Conservation (phyloP, 1,140 invertebrate species). For the Drosophila mauritiana region DNA sequence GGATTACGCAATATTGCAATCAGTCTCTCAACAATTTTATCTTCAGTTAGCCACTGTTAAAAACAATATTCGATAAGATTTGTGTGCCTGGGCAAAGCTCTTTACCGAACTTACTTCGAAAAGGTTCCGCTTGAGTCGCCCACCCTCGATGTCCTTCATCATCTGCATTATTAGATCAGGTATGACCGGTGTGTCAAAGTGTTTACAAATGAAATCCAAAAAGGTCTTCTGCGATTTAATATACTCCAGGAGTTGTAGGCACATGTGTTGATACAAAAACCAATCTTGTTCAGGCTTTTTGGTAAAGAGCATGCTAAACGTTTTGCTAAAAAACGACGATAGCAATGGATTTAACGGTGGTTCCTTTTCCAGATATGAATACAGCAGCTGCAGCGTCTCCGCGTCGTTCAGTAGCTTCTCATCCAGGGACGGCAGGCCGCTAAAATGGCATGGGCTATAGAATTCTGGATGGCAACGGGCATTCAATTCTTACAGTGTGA, state of each 20-base stretch:
- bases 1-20: slow-evolving; percentile 91
- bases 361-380: slow-evolving; percentile 94
- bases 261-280: slow-evolving; percentile 95
- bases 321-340: slow-evolving; percentile 98
- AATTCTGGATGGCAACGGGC: background rate
- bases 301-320: slow-evolving; percentile 93
- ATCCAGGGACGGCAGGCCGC: slow-evolving; percentile 93
- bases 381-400: slow-evolving; percentile 92
- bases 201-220: slow-evolving; percentile 93
- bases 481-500: slow-evolving; percentile 87
- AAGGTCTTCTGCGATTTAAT: slow-evolving; percentile 94
- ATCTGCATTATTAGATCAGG: slow-evolving; percentile 96
- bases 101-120: slow-evolving; percentile 88
- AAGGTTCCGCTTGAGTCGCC: slow-evolving; percentile 91
- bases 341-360: slow-evolving; percentile 96
- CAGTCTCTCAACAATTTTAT: slow-evolving; percentile 93
- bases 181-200: slow-evolving; percentile 97
- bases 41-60: slow-evolving; percentile 95
- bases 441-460: slow-evolving; percentile 8
- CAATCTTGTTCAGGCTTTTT: slow-evolving; percentile 92
- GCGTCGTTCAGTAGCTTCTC: slow-evolving; percentile 93
- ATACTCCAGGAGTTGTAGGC: slow-evolving; percentile 95
- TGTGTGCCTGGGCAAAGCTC: background rate
- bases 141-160: slow-evolving; percentile 93
- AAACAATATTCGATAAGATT: slow-evolving; percentile 15